Base-by-base conservation (phyloP, 2,113 vertebrate species). In the Ictidomys tridecemlineatus region DNA sequence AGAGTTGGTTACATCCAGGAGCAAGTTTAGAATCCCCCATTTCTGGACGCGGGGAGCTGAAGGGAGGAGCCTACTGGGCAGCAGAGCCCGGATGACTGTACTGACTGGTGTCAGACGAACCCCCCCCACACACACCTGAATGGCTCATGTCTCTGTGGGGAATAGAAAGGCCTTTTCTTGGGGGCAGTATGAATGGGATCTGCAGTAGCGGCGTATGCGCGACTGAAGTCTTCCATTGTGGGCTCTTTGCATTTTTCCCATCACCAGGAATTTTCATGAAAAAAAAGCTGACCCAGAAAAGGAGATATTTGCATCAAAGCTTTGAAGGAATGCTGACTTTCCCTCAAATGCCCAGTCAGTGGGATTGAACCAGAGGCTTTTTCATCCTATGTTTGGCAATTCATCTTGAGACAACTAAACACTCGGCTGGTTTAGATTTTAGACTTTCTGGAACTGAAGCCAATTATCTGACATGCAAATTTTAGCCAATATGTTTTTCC, bases 261-360 rank as follows among this genome's bases (percentile, higher is more conserved):
- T 87, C 72, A 30, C 42, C 30, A 77, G 74, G 48, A 97, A 92
- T 93, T 90, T 45, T 84, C 42, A 89, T 42, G 79, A 85, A 73
- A 86, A 93, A 89, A 86, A 93, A 80, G 22, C 30, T 84, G 63
- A 85, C 67, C 32, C 45, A 93, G 76, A 58, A 94, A 97, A 77
- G 85, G 89, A 85, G 82, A 53, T 70, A 80, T 88, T 86, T 91
- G 6, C 42, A 45, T 24, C 72, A 82, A 92, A 92, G 92, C 67
- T 91, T 90, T 88, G 65, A 80, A 73, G 20, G 70, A 77, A 69
- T 67, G 51, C 92, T 92, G 26, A 45, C 13, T 77, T 94, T 93
- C 51, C 42, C 37, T 78, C 91, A 80, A 73, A 82, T 53, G 17
- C 30, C n/a, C 42, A 13, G 32, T 34, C 79, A 56, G 85, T 94